Evolutionary conservation across 1,140 invertebrate genomes (phyloP).

Genomic region (Tetragnatha versicolor): DNA sequence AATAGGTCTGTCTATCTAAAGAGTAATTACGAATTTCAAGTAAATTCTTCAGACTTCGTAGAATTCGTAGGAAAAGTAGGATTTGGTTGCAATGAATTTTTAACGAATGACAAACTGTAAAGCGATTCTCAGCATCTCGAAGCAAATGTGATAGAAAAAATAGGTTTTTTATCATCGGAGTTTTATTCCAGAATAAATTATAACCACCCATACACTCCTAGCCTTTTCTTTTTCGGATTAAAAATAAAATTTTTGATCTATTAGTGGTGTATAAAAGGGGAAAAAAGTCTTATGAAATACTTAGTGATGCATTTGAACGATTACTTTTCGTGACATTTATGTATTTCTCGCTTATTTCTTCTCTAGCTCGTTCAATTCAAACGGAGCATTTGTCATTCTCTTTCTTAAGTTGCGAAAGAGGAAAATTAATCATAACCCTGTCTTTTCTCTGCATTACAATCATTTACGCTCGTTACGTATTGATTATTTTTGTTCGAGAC

Average conservation of each 20-base stretch:
- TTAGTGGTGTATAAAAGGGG: constrained; percentile 10
- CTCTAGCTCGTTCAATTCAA: constrained; percentile 19
- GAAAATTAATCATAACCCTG: constrained; percentile 33
- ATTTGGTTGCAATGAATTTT: too few species aligned
- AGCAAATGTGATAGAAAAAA: background rate
- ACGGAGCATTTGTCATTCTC: constrained; percentile 40
- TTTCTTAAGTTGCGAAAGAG: constrained; percentile 19
- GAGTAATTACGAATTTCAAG: too few species aligned
- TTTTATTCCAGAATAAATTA: constrained; percentile 5
- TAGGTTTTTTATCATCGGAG: background rate
- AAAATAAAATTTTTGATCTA: constrained; percentile 32
- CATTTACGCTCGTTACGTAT: constrained; percentile 20
- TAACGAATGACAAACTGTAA: too few species aligned
- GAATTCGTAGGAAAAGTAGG: too few species aligned
- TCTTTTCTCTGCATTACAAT: constrained; percentile 37
- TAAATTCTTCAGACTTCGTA: too few species aligned
- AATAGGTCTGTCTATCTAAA: too few species aligned
- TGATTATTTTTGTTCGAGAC: constrained; percentile 23
- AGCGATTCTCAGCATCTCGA: too few species aligned
- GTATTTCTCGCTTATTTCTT: constrained; percentile 45
- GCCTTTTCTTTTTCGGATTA: background rate
- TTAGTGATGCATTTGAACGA: constrained; percentile 43
- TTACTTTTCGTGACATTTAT: constrained; percentile 41
- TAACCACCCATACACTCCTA: background rate
- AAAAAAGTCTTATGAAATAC: constrained; percentile 37